Evolutionary conservation across 2,888 invertebrate species (phyloP).

Genomic region (Patella depressa): DNA sequence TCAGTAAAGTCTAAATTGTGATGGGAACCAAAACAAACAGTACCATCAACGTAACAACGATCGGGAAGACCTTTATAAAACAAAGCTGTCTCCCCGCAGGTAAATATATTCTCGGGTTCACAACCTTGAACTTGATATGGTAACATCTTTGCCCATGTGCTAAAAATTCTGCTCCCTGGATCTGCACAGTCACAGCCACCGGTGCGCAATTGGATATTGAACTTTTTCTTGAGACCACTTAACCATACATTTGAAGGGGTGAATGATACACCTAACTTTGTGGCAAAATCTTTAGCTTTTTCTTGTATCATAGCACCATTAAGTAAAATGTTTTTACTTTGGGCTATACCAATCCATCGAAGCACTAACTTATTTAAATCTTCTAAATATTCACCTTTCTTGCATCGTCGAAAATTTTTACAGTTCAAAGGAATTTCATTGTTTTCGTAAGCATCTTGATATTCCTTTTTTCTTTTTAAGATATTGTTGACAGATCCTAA

Average conservation of each 20-base stretch:
- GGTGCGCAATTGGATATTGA: constrained; percentile 16
- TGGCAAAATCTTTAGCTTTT: constrained; percentile 31
- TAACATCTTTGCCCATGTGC: constrained; percentile 33
- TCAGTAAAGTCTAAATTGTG: constrained; percentile 22
- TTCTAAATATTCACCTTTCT: constrained; percentile 16
- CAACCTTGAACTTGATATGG: constrained; percentile 32
- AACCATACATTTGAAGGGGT: constrained; percentile 24
- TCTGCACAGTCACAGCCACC: constrained; percentile 2
- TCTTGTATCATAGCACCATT: constrained; percentile 25
- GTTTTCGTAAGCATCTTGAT: constrained; percentile 27
- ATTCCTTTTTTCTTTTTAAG: constrained; percentile 31
- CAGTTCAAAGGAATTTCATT: constrained; percentile 16
- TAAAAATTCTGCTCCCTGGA: constrained; percentile 3
- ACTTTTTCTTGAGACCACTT: constrained; percentile 16
- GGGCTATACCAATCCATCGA: constrained; percentile 30
- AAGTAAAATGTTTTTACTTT: constrained; percentile 26
- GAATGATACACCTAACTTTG: constrained; percentile 25
- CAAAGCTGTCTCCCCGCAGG: constrained; percentile 32
- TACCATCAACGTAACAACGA: constrained; percentile 29
- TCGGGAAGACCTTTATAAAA: constrained; percentile 34
- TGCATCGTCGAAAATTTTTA: constrained; percentile 13
- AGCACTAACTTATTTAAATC: constrained; percentile 24
- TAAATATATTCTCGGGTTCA: constrained; percentile 35
- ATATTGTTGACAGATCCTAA: constrained; percentile 35
- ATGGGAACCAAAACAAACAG: constrained; percentile 24